Percentiles rank a stretch among this genome's conserved stretches.
Evolutionary conservation across 2,797 vertebrate genomes (phyloP).

Genomic region (Euthynnus affinis): DNA sequence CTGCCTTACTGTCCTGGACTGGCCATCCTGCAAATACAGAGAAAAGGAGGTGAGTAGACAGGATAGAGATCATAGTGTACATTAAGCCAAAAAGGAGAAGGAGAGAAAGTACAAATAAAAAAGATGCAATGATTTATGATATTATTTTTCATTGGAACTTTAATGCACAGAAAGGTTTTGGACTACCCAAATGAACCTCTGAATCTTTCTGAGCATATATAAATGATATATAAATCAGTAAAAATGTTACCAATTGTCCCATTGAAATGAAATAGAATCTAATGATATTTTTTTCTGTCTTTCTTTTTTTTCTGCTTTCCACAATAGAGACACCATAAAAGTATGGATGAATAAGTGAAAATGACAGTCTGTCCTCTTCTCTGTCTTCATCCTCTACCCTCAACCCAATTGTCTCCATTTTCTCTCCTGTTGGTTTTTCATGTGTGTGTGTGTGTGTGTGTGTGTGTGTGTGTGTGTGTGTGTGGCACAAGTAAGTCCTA

Average conservation of each 20-base stretch:
- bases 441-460: not conserved
- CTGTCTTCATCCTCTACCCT: slow-evolving; percentile 14
- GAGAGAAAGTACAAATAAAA: not conserved
- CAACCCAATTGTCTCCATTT: slow-evolving; percentile 50
- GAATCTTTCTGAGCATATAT: not conserved
- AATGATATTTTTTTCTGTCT: not conserved
- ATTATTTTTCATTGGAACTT: not conserved
- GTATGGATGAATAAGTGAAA: slow-evolving; percentile 6
- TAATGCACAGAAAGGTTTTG: not conserved
- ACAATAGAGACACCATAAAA: not conserved
- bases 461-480: slow-evolving; percentile 21
- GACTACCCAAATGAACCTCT: not conserved
- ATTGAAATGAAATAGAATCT: slow-evolving; percentile 18
- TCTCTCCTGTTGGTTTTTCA: slow-evolving; percentile 35
- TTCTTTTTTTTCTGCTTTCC: not conserved
- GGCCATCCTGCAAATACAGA: slow-evolving; percentile 89
- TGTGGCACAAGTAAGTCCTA: slow-evolving; percentile 56
- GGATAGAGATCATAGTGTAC: not conserved
- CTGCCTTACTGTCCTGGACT: slow-evolving; percentile 96
- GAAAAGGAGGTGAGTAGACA: not conserved
- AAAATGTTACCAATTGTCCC: not conserved
- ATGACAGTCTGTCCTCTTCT: slow-evolving; percentile 37
- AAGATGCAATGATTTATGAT: not conserved
- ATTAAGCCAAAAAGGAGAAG: not conserved
- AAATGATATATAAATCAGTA: not conserved